A percentile compares a stretch with the other conserved stretches of the same genome.
phyloP scores from a whole-genome alignment of 2,113 vertebrate genomes.

The Sinocyclocheilus maitianheensis region DNA sequence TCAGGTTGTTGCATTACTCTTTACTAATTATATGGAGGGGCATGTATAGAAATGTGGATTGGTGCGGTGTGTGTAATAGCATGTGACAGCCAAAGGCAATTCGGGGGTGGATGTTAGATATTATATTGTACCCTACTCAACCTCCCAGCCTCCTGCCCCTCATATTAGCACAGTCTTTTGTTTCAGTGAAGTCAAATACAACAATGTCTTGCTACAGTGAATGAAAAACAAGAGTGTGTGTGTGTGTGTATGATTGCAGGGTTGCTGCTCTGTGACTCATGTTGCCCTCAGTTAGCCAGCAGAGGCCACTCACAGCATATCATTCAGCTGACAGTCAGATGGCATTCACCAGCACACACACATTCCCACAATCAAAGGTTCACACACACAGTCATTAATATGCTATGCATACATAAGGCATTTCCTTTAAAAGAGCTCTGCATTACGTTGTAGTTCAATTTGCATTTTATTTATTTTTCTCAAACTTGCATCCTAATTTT shows the following conservation, averaged over 20 bases:
- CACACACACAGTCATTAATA: conserved; percentile 12
- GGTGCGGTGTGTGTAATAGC: conserved; percentile 2
- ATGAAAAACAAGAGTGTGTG: conserved; percentile 30
- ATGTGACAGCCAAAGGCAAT: background rate
- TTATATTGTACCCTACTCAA: background rate
- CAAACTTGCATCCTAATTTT: background rate
- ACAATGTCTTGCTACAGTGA: background rate
- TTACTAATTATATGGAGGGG: background rate
- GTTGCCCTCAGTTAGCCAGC: conserved; percentile 91
- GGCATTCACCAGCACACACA: background rate
- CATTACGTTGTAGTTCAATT: background rate
- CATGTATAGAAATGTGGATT: conserved; percentile 4
- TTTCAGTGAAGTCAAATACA: conserved; percentile 25
- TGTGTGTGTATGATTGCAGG: conserved; percentile 4
- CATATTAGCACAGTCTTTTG: conserved; percentile 12
- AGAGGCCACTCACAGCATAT: conserved; percentile 98
- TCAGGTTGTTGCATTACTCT: background rate
- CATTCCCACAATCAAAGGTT: conserved; percentile 25
- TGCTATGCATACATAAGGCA: conserved; percentile 5
- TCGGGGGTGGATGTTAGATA: background rate
- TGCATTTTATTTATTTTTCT: background rate
- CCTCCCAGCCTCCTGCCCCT: background rate
- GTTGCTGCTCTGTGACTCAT: conserved; percentile 73
- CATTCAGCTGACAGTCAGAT: conserved; percentile 62
- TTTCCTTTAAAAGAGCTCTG: background rate